Conservation (phyloP, 2,113 vertebrate genomes). For the Seriola rivoliana region DNA sequence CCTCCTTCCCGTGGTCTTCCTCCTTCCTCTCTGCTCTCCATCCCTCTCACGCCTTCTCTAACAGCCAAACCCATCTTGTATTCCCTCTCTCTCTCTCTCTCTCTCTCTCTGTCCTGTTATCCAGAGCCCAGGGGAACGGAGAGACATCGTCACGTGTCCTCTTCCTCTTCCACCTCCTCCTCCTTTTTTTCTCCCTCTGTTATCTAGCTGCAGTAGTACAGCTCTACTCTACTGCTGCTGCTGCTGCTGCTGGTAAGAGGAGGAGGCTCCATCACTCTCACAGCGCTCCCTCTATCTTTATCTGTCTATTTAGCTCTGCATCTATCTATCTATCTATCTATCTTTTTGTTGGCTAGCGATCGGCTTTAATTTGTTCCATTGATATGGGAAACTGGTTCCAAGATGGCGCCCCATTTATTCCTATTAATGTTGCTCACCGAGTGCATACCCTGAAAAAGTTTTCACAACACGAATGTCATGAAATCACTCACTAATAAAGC, state of each 20-base stretch:
- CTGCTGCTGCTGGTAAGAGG: conserved; percentile 18
- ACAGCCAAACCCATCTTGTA: conserved; percentile 54
- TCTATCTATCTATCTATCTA: conserved; percentile 12
- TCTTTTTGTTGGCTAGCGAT: neutral
- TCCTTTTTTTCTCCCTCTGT: conserved; percentile 41
- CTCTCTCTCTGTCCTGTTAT: conserved; percentile 64
- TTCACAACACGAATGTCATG: too few species aligned
- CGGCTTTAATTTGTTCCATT: neutral
- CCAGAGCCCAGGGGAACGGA: conserved; percentile 65
- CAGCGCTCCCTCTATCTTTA: conserved; percentile 10
- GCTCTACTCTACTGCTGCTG: conserved; percentile 43
- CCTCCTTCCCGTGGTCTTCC: conserved; percentile 49
- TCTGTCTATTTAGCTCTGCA: neutral
- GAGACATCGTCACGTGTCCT: conserved; percentile 69
- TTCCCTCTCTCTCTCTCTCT: conserved; percentile 28
- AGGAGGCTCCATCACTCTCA: conserved; percentile 33
- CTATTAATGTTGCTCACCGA: neutral
- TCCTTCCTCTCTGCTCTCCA: conserved; percentile 49
- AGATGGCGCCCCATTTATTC: neutral
- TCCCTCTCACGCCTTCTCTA: conserved; percentile 52
- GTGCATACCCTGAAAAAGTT: neutral
- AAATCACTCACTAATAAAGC: too few species aligned
- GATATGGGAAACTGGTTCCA: neutral
- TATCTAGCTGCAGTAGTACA: conserved; percentile 63
- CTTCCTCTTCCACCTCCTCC: conserved; percentile 49